Conservation (phyloP, 2,113 vertebrate genomes). For the Gobiocypris rarus region DNA sequence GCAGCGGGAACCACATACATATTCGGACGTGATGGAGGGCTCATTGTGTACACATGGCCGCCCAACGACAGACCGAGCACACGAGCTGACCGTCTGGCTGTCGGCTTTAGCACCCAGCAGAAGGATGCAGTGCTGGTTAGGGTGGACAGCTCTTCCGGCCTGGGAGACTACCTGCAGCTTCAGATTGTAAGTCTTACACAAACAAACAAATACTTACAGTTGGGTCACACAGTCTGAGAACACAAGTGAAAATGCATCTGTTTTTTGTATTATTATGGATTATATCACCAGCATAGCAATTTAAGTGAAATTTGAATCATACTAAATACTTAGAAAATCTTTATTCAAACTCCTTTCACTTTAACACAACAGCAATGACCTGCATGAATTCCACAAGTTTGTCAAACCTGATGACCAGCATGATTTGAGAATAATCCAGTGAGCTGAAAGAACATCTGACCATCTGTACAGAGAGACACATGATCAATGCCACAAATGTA, state of each 20-base stretch:
- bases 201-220: slow-evolving; percentile 12
- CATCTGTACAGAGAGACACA: not conserved
- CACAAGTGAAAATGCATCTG: not conserved
- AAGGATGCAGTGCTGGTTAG: slow-evolving; percentile 93
- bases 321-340: too few species aligned
- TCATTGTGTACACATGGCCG: slow-evolving; percentile 97
- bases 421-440: not conserved
- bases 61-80: slow-evolving; percentile 99
- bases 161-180: slow-evolving; percentile 97
- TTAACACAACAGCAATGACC: not conserved
- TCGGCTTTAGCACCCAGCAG: slow-evolving; percentile 97
- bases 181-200: slow-evolving; percentile 89
- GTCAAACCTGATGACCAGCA: not conserved
- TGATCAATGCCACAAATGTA: not conserved
- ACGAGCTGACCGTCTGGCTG: slow-evolving; percentile 93
- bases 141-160: slow-evolving; percentile 95
- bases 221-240: not conserved
- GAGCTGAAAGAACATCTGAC: not conserved
- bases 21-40: slow-evolving; percentile 95
- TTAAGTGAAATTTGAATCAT: not conserved
- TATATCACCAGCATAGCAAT: not conserved
- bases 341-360: not conserved
- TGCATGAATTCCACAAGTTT: not conserved
- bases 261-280: not conserved
- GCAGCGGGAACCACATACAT: slow-evolving; percentile 98